These are phyloP conservation scores for Acromyrmex heyeri DNA, from an alignment of 1,140 invertebrate genomes.

Conservation along the genomic window DNA sequence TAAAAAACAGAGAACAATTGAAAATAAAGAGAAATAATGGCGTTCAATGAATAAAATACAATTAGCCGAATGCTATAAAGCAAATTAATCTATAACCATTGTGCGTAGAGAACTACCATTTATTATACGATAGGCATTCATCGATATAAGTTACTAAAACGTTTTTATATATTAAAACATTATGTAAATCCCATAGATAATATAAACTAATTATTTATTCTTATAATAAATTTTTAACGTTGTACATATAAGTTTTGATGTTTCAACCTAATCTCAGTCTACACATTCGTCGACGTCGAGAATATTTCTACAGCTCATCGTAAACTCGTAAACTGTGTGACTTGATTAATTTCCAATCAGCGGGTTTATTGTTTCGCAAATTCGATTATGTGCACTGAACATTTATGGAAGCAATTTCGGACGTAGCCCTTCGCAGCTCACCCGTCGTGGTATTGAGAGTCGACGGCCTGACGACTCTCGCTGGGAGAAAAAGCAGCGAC, in stretches of 20 bases:
- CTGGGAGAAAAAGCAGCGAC: slow-evolving; percentile 67
- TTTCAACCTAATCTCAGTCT: slow-evolving; percentile 3
- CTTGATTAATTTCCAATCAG: slow-evolving; percentile 60
- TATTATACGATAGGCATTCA: slow-evolving; percentile 37
- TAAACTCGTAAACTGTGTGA: slow-evolving; percentile 47
- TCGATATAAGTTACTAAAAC: slow-evolving; percentile 49
- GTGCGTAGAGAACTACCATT: slow-evolving; percentile 27
- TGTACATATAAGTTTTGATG: slow-evolving; percentile 46
- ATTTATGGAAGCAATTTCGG: slow-evolving; percentile 62
- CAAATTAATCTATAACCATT: slow-evolving; percentile 15
- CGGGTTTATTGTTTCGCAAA: slow-evolving; percentile 52
- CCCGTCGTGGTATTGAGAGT: slow-evolving; percentile 43
- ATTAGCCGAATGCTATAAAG: slow-evolving; percentile 7
- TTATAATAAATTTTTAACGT: slow-evolving; percentile 60
- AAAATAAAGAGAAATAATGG: neutral
- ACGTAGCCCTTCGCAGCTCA: slow-evolving; percentile 14
- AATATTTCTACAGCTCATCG: slow-evolving; percentile 8
- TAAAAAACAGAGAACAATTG: neutral
- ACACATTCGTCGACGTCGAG: slow-evolving; percentile 4
- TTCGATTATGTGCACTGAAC: slow-evolving; percentile 55
- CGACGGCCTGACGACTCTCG: slow-evolving; percentile 59
- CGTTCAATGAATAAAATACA: slow-evolving; percentile 14
- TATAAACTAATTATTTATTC: slow-evolving; percentile 62
- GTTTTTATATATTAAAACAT: slow-evolving; percentile 29
- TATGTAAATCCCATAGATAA: slow-evolving; percentile 34